phyloP scores from a whole-genome alignment of 2,888 invertebrate species.

The Nyleta sp. region DNA sequence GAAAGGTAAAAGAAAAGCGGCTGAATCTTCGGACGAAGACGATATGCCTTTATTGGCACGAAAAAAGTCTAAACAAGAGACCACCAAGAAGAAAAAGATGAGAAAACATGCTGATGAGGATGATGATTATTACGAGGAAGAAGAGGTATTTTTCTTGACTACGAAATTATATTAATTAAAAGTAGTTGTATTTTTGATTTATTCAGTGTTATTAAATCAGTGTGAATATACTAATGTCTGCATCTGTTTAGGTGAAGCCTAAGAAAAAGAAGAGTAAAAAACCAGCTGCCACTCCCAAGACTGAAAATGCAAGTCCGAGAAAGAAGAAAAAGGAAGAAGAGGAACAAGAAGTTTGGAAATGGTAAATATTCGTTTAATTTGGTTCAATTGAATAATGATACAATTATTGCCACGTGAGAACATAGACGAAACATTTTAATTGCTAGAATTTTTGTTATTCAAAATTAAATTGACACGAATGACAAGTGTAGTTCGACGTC shows the following conservation, averaged over 20 bases:
- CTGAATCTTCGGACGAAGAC: conserved; percentile 84
- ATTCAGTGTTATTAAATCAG: too few relatives aligned
- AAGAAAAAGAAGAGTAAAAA: conserved; percentile 77
- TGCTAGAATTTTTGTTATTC: too few relatives aligned
- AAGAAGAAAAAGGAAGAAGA: conserved; percentile 92
- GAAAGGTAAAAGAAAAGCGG: conserved; percentile 83
- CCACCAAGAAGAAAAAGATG: conserved; percentile 85
- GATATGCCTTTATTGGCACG: conserved; percentile 87
- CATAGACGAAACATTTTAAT: too few relatives aligned
- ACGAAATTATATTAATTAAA: too few relatives aligned
- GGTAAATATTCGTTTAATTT: too few relatives aligned
- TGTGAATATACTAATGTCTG: too few relatives aligned
- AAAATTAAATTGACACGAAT: too few relatives aligned
- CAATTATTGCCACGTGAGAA: too few relatives aligned
- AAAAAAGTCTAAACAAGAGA: conserved; percentile 87
- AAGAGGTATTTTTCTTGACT: conserved; percentile 65
- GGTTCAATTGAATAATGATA: too few relatives aligned
- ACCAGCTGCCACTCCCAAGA: conserved; percentile 73
- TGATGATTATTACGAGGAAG: conserved; percentile 75
- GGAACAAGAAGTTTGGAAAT: conserved; percentile 94
- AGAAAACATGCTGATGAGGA: conserved; percentile 77
- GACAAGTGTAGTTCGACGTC: too few relatives aligned
- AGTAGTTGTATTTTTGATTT: too few relatives aligned
- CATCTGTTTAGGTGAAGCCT: conserved; percentile 60
- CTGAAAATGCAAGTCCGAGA: conserved; percentile 83